phyloP scores from a whole-genome alignment of 2,797 vertebrate genomes.

The Loris lydekkerianus region DNA sequence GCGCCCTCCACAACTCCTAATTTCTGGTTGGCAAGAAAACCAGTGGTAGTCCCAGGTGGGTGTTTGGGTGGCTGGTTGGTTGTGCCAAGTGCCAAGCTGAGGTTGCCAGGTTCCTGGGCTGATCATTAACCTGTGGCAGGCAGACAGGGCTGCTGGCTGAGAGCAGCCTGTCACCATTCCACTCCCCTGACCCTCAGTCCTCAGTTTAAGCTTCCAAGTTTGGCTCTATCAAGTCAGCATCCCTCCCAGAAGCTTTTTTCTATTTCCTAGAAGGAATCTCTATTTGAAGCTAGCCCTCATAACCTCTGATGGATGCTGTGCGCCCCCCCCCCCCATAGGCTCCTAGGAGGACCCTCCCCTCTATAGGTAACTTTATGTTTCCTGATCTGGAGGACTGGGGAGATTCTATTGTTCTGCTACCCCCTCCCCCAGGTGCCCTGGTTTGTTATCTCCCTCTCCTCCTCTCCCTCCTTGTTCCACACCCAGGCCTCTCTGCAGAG shows the following conservation, averaged over 20 bases:
- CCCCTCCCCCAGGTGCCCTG: background rate
- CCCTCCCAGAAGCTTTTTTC: slow-evolving; percentile 34
- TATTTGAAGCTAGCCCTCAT: background rate
- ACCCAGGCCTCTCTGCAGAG: slow-evolving; percentile 24
- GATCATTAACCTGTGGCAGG: slow-evolving; percentile 70
- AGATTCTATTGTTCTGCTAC: slow-evolving; percentile 13
- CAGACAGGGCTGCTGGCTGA: slow-evolving; percentile 8
- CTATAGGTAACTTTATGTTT: background rate
- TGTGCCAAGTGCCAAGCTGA: slow-evolving; percentile 69
- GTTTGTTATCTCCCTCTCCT: slow-evolving; percentile 21
- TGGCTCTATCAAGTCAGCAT: background rate
- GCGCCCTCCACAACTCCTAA: slow-evolving; percentile 58
- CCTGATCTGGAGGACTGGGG: background rate
- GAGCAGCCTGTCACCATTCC: background rate
- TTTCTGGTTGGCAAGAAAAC: slow-evolving; percentile 77
- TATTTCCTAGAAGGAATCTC: slow-evolving; percentile 58
- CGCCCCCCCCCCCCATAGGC: background rate
- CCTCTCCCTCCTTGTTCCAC: background rate
- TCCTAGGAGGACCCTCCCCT: background rate
- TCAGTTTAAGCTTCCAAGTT: background rate
- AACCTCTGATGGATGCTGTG: background rate
- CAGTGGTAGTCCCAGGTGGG: slow-evolving; percentile 75
- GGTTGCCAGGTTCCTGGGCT: slow-evolving; percentile 77
- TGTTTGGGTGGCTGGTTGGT: slow-evolving; percentile 68
- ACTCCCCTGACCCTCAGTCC: background rate